Evolutionary conservation across 2,888 invertebrate species (phyloP), one percentile per base, ranked within the genome.

Genomic region (Phyllotreta striolata): DNA sequence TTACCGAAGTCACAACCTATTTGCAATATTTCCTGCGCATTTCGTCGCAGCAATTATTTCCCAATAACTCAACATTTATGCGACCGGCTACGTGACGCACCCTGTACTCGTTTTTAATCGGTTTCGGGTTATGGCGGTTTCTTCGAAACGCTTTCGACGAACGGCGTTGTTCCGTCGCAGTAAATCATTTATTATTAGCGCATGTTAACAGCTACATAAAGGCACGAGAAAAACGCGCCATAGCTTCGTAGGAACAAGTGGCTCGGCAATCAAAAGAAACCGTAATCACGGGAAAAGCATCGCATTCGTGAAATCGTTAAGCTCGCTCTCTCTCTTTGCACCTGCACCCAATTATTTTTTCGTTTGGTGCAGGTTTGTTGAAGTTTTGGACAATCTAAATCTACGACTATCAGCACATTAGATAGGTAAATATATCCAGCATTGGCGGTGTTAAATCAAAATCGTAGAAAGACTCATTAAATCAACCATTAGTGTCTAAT

Each of bases 131-230:
- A 44, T 14, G 44, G 7, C 14, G 9, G 44, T 44, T 44, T 44
- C 44, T 44, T 44, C 44, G 44, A 44, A 44, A 44, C 10, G 44
- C 10, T 13, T 44, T 44, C 44, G 10, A 14, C 44, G 44, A 44
- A 44, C 44, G 14, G 10, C 14, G 14, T 44, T 14, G 47, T 13
- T 47, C 34, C 7, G 49, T 35, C 37, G 10, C 37, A 52, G 39
- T 52, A 52, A 52, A 52, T 52, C 38, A 52, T 10, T 13, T 12
- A 13, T 52, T 52, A 52, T 52, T 52, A 38, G 38, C 35, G 39
- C 39, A 52, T 14, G 52, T 52, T 52, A 52, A 52, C 52, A 38
- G 52, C 38, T 38, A 12, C 38, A 37, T 10, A 38, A 52, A 51
- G 39, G 9, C 24, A 24, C 12, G 13, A 38, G 34, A 52, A 51